These are phyloP conservation scores for Platycheirus albimanus DNA, from an alignment of 2,888 invertebrate species.

Conservation along the genomic window DNA sequence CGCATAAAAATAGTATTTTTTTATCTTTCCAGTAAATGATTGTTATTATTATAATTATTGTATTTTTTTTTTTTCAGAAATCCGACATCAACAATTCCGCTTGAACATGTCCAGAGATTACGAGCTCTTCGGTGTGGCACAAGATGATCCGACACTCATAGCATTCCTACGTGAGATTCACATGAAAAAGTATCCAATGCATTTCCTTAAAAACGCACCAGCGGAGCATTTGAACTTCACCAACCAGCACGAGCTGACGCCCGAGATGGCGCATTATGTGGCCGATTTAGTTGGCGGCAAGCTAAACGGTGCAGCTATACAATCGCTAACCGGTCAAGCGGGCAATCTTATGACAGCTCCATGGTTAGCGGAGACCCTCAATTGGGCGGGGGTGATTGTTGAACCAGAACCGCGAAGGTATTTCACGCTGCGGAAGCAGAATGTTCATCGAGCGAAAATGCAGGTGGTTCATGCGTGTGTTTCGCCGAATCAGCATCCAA, in stretches of 20 bases:
- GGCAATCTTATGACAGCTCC: slow-evolving; percentile 86
- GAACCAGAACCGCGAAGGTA: slow-evolving; percentile 91
- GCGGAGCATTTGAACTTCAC: slow-evolving; percentile 78
- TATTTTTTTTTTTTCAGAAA: slow-evolving; percentile 83
- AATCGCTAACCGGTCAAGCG: slow-evolving; percentile 85
- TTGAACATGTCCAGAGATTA: slow-evolving; percentile 91
- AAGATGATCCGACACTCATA: slow-evolving; percentile 89
- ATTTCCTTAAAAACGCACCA: slow-evolving; percentile 78
- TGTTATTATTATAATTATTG: slow-evolving; percentile 39
- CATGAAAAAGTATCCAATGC: slow-evolving; percentile 83
- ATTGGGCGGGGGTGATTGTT: slow-evolving; percentile 90
- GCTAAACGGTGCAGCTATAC: slow-evolving; percentile 88
- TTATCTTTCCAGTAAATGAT: slow-evolving; percentile 35
- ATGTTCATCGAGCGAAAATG: slow-evolving; percentile 84
- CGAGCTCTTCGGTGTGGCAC: slow-evolving; percentile 88
- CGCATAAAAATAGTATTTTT: slow-evolving; percentile 35
- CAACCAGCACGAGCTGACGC: slow-evolving; percentile 79
- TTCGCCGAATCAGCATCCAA: slow-evolving; percentile 89
- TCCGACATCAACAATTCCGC: slow-evolving; percentile 90
- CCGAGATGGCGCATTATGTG: slow-evolving; percentile 81
- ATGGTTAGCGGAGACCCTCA: slow-evolving; percentile 88
- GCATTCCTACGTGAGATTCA: slow-evolving; percentile 90
- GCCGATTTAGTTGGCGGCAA: slow-evolving; percentile 80
- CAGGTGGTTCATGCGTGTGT: slow-evolving; percentile 90
- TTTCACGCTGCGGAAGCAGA: slow-evolving; percentile 86